Conservation (phyloP, 2,797 vertebrate genomes). For the Coluber constrictor region DNA sequence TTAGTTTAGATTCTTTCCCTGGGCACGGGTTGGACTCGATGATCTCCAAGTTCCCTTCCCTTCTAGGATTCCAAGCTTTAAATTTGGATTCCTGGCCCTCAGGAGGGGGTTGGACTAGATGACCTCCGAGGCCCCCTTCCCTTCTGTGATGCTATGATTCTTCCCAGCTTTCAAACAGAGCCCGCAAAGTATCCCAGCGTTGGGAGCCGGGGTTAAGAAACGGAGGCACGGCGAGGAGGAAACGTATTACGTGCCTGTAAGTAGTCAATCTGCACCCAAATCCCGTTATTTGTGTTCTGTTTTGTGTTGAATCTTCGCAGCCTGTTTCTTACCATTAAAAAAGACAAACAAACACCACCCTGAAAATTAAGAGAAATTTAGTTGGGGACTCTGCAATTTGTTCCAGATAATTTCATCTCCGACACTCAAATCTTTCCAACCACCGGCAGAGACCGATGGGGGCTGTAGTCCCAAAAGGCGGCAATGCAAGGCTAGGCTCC, state of each 20-base stretch:
- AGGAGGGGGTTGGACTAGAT: neutral
- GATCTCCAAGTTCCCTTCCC: neutral
- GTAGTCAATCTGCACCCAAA: conserved; percentile 43
- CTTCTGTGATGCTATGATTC: neutral
- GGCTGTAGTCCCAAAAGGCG: neutral
- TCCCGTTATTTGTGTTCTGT: neutral
- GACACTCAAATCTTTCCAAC: neutral
- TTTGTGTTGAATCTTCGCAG: neutral
- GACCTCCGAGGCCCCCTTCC: neutral
- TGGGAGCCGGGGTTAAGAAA: conserved; percentile 84
- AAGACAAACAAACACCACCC: neutral
- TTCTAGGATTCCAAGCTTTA: neutral
- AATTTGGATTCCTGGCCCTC: neutral
- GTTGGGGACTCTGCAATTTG: neutral
- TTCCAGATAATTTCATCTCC: neutral
- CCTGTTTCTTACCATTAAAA: neutral
- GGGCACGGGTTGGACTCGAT: neutral
- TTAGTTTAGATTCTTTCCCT: neutral
- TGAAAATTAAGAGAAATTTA: neutral
- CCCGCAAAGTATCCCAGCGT: conserved; percentile 80
- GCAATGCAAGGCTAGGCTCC: neutral
- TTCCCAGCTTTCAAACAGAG: conserved; percentile 90
- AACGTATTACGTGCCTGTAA: conserved; percentile 92
- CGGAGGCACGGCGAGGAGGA: conserved; percentile 92
- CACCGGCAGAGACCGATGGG: neutral